Conservation (phyloP, 2,113 vertebrate genomes). For the Aspiorhynchus laticeps region DNA sequence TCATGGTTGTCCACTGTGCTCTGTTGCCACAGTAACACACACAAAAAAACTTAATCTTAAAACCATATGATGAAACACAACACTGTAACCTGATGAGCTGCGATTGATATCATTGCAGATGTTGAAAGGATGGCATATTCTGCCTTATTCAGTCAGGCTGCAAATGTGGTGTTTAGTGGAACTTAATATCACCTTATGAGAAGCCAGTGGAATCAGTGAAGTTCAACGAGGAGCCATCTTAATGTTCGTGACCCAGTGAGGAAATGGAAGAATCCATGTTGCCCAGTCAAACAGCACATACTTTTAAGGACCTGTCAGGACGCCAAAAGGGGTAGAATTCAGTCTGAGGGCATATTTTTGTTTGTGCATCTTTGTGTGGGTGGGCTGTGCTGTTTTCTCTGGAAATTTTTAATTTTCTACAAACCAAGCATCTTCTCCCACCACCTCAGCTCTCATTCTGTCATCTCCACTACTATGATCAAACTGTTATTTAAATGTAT, state of each 20-base stretch:
- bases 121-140: neutral
- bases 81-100: conserved; percentile 5
- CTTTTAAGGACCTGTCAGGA: conserved; percentile 1
- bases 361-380: conserved; percentile 8
- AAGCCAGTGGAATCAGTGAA: neutral
- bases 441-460: conserved; percentile 1
- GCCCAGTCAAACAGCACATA: conserved; percentile 10
- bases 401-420: conserved; percentile 48
- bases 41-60: conserved; percentile 30
- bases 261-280: neutral
- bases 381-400: conserved; percentile 24
- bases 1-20: conserved; percentile 30
- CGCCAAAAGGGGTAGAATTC: neutral
- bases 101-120: conserved; percentile 24
- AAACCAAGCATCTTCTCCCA: conserved; percentile 14
- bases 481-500: conserved; percentile 86
- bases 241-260: neutral
- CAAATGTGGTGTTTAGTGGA: conserved; percentile 8
- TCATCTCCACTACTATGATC: conserved; percentile 58
- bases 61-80: conserved; percentile 33
- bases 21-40: conserved; percentile 39
- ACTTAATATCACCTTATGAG: conserved; percentile 1
- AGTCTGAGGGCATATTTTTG: neutral
- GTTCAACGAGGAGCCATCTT: neutral
- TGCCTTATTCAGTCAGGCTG: conserved; percentile 14